Evolutionary conservation across 2,888 invertebrate species (phyloP).

Genomic region (Ophioninae sp.): DNA sequence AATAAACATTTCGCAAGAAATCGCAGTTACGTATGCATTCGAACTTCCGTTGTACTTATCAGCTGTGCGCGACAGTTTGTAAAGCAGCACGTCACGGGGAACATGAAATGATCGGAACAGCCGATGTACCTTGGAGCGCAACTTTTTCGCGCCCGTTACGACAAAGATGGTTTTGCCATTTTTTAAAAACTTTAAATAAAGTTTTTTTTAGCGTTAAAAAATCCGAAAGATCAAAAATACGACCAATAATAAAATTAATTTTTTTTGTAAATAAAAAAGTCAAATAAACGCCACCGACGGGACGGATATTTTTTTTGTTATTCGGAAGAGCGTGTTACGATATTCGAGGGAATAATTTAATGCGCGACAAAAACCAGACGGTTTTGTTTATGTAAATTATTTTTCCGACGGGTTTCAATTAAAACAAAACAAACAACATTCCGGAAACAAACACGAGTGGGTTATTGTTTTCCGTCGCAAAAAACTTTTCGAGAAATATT

Average conservation of each 20-base stretch:
- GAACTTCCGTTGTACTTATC: slow-evolving; percentile 42
- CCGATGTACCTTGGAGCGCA: background rate
- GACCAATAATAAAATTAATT: background rate
- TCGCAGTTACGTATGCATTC: slow-evolving; percentile 21
- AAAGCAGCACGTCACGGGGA: slow-evolving; percentile 19
- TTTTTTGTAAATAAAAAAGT: background rate
- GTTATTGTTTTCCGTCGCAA: too few species aligned
- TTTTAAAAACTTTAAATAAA: too few species aligned
- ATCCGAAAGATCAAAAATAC: background rate
- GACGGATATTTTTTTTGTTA: too few species aligned
- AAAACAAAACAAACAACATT: too few species aligned
- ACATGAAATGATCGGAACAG: slow-evolving; percentile 4
- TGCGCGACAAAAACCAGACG: too few species aligned
- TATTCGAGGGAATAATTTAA: background rate
- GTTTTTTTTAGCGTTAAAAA: background rate
- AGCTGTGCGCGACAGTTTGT: slow-evolving; percentile 41
- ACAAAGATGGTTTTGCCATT: background rate
- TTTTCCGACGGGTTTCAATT: too few species aligned
- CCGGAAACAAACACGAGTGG: too few species aligned
- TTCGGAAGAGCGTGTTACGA: background rate
- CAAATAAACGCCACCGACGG: too few species aligned
- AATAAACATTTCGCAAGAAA: background rate
- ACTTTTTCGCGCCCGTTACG: background rate
- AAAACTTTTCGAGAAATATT: too few species aligned
- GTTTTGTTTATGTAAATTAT: too few species aligned